Conservation (phyloP, 2,888 invertebrate genomes). For the Trichogramma dendrolimi region DNA sequence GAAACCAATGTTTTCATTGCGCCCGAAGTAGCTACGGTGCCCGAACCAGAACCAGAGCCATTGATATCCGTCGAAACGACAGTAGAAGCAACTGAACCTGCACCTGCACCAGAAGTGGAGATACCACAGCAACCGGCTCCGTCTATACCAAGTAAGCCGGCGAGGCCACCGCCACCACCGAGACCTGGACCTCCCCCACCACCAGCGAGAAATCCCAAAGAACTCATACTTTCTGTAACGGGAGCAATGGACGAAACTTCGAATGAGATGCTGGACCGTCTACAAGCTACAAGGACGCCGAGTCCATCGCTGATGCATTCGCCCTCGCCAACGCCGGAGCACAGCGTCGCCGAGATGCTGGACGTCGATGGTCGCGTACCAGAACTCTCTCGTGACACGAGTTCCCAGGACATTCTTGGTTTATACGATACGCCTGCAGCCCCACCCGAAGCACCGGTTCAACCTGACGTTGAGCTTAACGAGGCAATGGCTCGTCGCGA, state of each 20-base stretch:
- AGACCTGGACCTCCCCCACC: conserved; percentile 60
- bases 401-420: conserved; percentile 43
- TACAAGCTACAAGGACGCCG: conserved; percentile 80
- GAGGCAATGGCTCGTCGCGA: not conserved
- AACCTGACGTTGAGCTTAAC: not conserved
- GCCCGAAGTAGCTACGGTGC: conserved; percentile 28
- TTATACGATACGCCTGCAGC: conserved; percentile 42
- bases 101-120: not conserved
- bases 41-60: conserved; percentile 9
- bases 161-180: conserved; percentile 52
- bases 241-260: conserved; percentile 86
- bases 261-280: conserved; percentile 74
- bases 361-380: conserved; percentile 56
- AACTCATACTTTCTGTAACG: conserved; percentile 78
- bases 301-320: conserved; percentile 85
- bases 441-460: conserved; percentile 1
- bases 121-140: conserved; percentile 29
- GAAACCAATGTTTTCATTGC: conserved; percentile 29
- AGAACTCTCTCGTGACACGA: conserved; percentile 48
- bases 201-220: conserved; percentile 76
- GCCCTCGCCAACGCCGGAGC: conserved; percentile 77
- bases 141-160: conserved; percentile 22
- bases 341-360: conserved; percentile 61
- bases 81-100: conserved; percentile 13
- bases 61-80: conserved; percentile 10